Conservation (phyloP, 1,140 invertebrate genomes). For the Platorchestia sp. region DNA sequence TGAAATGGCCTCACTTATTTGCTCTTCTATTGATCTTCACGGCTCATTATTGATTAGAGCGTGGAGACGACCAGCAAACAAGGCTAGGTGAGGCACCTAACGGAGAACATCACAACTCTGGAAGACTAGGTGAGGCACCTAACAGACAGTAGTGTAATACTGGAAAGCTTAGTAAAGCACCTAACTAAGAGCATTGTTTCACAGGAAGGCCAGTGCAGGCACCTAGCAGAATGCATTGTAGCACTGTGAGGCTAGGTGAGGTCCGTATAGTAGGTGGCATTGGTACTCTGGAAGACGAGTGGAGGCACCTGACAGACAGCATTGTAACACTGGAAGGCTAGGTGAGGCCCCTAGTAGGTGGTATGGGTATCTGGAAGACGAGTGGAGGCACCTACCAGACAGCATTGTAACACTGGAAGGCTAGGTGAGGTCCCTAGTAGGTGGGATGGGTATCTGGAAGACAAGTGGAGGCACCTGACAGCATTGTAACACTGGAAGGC, state of each 20-base stretch:
- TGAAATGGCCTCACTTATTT: constrained; percentile 27
- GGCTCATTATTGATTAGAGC: constrained; percentile 25
- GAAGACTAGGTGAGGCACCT: not conserved
- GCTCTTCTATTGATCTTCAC: constrained; percentile 42
- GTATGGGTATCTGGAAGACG: too few species aligned
- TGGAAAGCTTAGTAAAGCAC: not conserved
- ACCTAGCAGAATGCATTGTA: not conserved
- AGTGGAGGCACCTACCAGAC: not conserved
- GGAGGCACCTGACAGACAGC: not conserved
- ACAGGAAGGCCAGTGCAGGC: not conserved
- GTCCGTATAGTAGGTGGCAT: too few species aligned
- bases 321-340: not conserved
- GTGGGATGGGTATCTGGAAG: too few species aligned
- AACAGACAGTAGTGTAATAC: not conserved
- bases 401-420: not conserved
- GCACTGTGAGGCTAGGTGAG: not conserved
- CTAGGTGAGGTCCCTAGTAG: not conserved
- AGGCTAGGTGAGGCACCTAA: not conserved
- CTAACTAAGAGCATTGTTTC: too few species aligned
- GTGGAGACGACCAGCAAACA: constrained; percentile 5
- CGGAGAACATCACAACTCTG: not conserved
- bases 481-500: too few species aligned
- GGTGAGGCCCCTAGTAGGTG: too few species aligned
- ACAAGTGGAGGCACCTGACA: too few species aligned
- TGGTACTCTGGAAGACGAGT: not conserved